Conservation (phyloP, 2,888 invertebrate species). For the Cancer borealis region DNA sequence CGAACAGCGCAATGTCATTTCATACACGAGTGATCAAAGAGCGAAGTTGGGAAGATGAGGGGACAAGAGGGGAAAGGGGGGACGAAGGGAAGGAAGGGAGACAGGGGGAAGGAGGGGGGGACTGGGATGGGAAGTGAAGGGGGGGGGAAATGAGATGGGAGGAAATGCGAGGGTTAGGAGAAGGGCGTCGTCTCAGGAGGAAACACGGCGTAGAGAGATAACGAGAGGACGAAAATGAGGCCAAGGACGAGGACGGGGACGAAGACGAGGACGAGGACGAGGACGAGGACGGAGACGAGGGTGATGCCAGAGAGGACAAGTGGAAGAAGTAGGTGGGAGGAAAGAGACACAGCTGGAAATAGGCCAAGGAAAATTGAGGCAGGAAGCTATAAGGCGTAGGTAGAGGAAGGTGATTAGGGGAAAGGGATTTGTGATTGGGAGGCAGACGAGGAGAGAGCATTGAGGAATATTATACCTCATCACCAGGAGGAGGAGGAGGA, state of each 20-base stretch:
- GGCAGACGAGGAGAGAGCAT: not conserved
- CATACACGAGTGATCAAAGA: conserved; percentile 45
- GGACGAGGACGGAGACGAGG: not conserved
- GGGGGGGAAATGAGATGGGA: not conserved
- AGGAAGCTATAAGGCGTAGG: not conserved
- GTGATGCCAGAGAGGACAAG: not conserved
- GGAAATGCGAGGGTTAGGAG: not conserved
- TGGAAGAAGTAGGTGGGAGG: not conserved
- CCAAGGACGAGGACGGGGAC: not conserved
- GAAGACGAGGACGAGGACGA: not conserved
- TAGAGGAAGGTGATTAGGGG: not conserved
- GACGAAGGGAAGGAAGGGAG: not conserved
- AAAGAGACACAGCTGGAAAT: conserved; percentile 7
- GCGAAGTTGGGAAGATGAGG: conserved; percentile 41
- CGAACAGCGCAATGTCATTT: conserved; percentile 48
- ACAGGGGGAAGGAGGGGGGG: not conserved
- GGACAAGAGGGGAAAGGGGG: not conserved
- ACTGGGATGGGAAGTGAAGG: not conserved
- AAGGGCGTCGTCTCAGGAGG: not conserved
- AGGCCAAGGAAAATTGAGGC: not conserved
- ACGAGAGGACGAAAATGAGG: not conserved
- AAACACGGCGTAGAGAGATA: not conserved
- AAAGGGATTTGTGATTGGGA: not conserved
- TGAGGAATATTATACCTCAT: conserved; percentile 37
- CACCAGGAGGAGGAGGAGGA: conserved; percentile 3